A percentile compares a stretch with the other conserved stretches of the same genome.
Evolutionary conservation across 2,888 invertebrate species (phyloP).

Genomic region (Coronaproctus castanopsis): DNA sequence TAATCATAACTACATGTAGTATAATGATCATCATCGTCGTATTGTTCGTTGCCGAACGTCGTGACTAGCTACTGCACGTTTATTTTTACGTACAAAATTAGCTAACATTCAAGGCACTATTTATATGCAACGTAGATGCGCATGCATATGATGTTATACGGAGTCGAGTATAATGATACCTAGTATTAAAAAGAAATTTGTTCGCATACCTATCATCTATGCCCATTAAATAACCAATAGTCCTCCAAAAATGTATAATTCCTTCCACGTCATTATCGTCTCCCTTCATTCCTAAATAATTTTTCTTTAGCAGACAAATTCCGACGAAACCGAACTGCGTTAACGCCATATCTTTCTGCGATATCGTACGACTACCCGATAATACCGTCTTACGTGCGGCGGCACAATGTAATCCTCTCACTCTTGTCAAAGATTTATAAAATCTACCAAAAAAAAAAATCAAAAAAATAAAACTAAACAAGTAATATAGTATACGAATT

Average conservation of each 20-base stretch:
- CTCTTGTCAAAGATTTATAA: constrained; percentile 33
- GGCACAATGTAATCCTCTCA: constrained; percentile 43
- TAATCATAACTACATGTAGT: too few species aligned
- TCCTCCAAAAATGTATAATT: constrained; percentile 65
- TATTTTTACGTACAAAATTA: too few species aligned
- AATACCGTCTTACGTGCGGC: constrained; percentile 34
- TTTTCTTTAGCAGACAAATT: constrained; percentile 39
- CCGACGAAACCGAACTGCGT: constrained; percentile 80
- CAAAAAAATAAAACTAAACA: not conserved
- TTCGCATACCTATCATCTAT: constrained; percentile 55
- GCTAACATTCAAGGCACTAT: too few species aligned
- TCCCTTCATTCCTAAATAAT: constrained; percentile 40
- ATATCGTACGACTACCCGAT: constrained; percentile 34
- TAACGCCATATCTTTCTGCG: constrained; percentile 64
- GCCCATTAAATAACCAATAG: constrained; percentile 60
- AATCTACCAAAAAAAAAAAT: constrained; percentile 17
- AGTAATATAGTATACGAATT: not conserved
- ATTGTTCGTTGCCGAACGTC: too few species aligned
- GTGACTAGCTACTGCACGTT: too few species aligned
- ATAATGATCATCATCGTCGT: too few species aligned
- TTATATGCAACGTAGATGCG: too few species aligned
- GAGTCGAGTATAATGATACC: too few species aligned
- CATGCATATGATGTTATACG: too few species aligned
- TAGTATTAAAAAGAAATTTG: too few species aligned
- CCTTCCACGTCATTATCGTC: constrained; percentile 45